A percentile compares a stretch with the other conserved stretches of the same genome.
Conservation (phyloP, 2,113 vertebrate genomes). For the Haemorhous mexicanus region DNA sequence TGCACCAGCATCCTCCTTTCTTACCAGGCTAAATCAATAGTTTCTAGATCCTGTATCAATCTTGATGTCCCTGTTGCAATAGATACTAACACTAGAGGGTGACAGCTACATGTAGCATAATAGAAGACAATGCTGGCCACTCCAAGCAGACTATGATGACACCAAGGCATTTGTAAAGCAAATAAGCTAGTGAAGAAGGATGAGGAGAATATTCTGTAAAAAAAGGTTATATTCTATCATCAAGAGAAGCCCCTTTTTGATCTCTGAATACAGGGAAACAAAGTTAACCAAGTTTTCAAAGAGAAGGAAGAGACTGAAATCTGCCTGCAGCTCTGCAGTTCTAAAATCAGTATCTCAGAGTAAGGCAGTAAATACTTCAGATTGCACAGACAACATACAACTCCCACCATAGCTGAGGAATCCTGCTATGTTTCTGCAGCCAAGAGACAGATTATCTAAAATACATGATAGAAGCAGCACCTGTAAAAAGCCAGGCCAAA, state of each 20-base stretch:
- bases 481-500: not conserved
- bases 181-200: not conserved
- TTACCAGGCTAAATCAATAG: not conserved
- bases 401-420: not conserved
- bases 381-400: not conserved
- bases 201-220: not conserved
- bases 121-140: fast-evolving
- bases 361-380: not conserved
- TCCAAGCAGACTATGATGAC: not conserved
- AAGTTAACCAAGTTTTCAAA: not conserved
- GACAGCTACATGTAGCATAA: not conserved
- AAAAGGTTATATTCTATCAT: not conserved
- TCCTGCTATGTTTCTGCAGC: not conserved
- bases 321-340: not conserved
- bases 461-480: not conserved
- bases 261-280: not conserved
- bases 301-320: not conserved
- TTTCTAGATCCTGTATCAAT: not conserved
- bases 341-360: not conserved
- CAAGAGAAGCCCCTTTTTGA: not conserved
- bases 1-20: not conserved
- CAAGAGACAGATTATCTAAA: not conserved
- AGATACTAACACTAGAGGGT: not conserved
- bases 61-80: not conserved
- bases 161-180: not conserved